Conservation (phyloP, 2,888 invertebrate genomes). For the Nymphalis c-album region DNA sequence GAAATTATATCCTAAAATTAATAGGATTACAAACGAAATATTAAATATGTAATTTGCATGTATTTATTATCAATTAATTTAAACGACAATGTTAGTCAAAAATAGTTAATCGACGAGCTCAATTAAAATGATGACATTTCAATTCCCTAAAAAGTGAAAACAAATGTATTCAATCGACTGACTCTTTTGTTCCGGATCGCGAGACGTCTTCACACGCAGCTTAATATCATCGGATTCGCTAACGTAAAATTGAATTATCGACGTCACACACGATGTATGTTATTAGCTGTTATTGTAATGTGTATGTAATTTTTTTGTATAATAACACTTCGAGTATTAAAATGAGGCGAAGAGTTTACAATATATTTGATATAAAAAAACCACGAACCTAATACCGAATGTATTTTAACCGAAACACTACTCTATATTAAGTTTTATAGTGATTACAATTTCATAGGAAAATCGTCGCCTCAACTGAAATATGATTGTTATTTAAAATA, state of each 20-base stretch:
- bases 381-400: no score
- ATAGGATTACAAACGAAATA: not conserved
- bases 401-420: no score
- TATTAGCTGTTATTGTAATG: conserved; percentile 3
- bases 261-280: not conserved
- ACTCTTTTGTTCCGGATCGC: conserved; percentile 8
- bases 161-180: conserved; percentile 10
- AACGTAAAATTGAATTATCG: conserved; percentile 4
- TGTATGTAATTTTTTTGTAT: not conserved
- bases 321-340: conserved; percentile 4
- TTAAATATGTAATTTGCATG: not conserved
- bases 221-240: conserved; percentile 3
- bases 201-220: conserved; percentile 12
- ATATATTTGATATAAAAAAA: not conserved
- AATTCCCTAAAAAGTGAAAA: not conserved
- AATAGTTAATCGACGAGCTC: not conserved
- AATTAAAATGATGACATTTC: not conserved
- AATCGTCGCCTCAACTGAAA: no score
- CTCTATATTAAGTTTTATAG: no score
- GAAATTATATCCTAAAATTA: not conserved
- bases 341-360: not conserved
- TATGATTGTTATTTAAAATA: no score
- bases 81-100: not conserved
- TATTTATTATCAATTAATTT: not conserved
- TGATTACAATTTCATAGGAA: no score